Conservation (phyloP, 2,797 vertebrate genomes). For the Pipistrellus pipistrellus region DNA sequence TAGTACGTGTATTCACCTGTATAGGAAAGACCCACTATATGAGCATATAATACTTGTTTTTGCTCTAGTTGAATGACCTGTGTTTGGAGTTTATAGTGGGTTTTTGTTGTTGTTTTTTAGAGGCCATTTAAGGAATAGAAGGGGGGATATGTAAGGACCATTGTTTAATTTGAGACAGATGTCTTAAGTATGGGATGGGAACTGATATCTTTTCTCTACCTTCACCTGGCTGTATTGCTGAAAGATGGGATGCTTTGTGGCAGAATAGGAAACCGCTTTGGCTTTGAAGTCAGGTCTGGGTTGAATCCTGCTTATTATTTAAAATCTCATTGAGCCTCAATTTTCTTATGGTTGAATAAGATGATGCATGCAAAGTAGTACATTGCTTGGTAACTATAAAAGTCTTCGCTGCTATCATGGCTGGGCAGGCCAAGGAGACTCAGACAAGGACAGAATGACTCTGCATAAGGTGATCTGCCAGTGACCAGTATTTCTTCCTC, state of each 20-base stretch:
- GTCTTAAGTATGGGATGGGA: neutral
- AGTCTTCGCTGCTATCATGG: neutral
- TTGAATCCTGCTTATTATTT: constrained; percentile 34
- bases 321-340: neutral
- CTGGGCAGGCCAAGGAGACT: neutral
- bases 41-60: neutral
- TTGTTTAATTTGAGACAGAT: constrained; percentile 8
- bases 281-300: constrained; percentile 31
- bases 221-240: neutral
- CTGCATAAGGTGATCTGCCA: neutral
- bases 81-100: constrained; percentile 30
- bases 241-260: constrained; percentile 7
- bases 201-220: neutral
- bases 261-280: neutral
- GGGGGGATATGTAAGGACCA: neutral
- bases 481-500: neutral
- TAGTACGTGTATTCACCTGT: neutral
- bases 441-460: constrained; percentile 14
- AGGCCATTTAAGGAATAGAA: neutral
- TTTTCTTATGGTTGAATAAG: constrained; percentile 49
- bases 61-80: neutral
- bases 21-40: constrained; percentile 40
- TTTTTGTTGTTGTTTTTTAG: neutral
- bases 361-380: neutral
- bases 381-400: neutral